These are phyloP conservation scores for Papilio demoleus DNA, from an alignment of 2,888 invertebrate genomes.

Conservation along the genomic window DNA sequence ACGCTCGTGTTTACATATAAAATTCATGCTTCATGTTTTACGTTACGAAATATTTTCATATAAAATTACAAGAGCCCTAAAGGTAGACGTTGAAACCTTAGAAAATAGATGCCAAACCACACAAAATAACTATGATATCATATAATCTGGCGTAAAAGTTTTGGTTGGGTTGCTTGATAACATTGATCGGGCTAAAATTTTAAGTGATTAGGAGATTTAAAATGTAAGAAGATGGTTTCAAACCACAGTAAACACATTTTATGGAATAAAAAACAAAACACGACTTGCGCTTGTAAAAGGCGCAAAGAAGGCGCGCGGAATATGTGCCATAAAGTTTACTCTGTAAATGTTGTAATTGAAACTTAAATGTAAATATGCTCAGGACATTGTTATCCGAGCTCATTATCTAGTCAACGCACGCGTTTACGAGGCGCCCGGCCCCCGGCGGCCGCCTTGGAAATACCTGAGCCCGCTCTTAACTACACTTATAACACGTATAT, in stretches of 20 bases:
- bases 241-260: too few species aligned
- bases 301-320: neutral
- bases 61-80: neutral
- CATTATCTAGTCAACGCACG: slow-evolving; percentile 38
- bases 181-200: too few species aligned
- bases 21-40: neutral
- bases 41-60: neutral
- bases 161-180: too few species aligned
- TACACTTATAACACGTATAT: slow-evolving; percentile 4
- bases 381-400: slow-evolving; percentile 30
- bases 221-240: too few species aligned
- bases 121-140: neutral
- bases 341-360: slow-evolving; percentile 22
- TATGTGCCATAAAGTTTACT: neutral
- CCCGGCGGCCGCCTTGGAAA: slow-evolving; percentile 27
- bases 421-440: slow-evolving; percentile 33
- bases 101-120: neutral
- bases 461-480: slow-evolving; percentile 33
- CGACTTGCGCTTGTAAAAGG: neutral
- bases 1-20: neutral
- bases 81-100: too few species aligned
- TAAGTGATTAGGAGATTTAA: too few species aligned
- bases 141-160: too few species aligned
- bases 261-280: too few species aligned
- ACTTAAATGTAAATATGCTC: slow-evolving; percentile 29